A percentile compares a stretch with the other conserved stretches of the same genome.
Conservation (phyloP, 2,888 invertebrate genomes). For the Xanthorhoe designata region DNA sequence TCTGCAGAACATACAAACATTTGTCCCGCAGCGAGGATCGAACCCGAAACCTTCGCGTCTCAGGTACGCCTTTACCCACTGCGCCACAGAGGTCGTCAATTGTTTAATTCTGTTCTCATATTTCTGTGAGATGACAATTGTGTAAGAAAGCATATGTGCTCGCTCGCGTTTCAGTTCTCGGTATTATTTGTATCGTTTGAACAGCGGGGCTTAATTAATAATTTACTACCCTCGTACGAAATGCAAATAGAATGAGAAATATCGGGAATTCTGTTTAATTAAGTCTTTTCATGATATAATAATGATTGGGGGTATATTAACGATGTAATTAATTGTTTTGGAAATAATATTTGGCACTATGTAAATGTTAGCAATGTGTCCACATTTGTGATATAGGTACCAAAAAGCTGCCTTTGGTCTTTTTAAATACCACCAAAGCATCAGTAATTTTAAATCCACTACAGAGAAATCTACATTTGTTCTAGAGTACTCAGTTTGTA, state of each 20-base stretch:
- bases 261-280: conserved; percentile 10
- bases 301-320: neutral
- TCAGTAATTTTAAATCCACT: no score
- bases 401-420: no score
- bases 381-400: no score
- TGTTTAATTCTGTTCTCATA: conserved; percentile 3
- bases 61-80: no score
- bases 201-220: conserved; percentile 26
- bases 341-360: neutral
- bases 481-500: no score
- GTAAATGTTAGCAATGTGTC: neutral
- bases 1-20: no score
- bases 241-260: conserved; percentile 15
- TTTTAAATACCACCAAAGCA: no score
- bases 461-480: no score
- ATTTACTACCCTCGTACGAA: conserved; percentile 19
- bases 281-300: neutral
- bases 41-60: no score
- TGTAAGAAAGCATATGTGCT: conserved; percentile 1
- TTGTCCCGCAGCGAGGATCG: no score
- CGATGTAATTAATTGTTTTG: neutral
- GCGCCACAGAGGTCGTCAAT: no score
- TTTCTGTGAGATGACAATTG: conserved; percentile 11
- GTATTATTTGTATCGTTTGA: conserved; percentile 33
- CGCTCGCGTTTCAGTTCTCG: conserved; percentile 13